These are phyloP conservation scores for Eurystomus glaucurus DNA, from an alignment of 2,797 vertebrate genomes.

Conservation along the genomic window DNA sequence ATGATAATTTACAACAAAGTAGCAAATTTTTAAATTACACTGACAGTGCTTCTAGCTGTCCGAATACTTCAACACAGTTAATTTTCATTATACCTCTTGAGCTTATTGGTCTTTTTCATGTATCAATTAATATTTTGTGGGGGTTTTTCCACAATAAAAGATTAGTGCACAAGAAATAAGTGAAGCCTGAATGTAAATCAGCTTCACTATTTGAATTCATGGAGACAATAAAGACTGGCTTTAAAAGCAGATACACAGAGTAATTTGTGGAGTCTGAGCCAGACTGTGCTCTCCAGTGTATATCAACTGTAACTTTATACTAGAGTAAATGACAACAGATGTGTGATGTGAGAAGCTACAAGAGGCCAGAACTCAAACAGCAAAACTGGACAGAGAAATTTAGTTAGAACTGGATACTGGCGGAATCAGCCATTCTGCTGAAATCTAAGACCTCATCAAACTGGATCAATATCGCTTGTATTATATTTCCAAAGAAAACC, in stretches of 20 bases:
- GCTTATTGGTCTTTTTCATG: background rate
- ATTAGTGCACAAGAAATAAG: background rate
- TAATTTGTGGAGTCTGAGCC: background rate
- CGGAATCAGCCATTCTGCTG: background rate
- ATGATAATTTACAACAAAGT: background rate
- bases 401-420: background rate
- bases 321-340: background rate
- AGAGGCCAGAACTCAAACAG: background rate
- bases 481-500: background rate
- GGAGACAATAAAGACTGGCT: background rate
- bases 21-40: background rate
- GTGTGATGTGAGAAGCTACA: background rate
- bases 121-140: background rate
- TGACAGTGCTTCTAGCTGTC: background rate
- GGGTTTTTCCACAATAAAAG: background rate
- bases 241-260: background rate
- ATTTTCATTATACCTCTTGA: too few species aligned
- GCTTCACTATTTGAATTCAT: background rate
- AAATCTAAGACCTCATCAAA: background rate
- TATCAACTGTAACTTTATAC: background rate
- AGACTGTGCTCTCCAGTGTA: background rate
- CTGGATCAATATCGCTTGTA: background rate
- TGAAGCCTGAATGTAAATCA: background rate
- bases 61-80: background rate
- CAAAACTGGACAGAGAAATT: background rate